phyloP scores from a whole-genome alignment of 2,888 invertebrate species.

The Zaprionus lineosus region DNA sequence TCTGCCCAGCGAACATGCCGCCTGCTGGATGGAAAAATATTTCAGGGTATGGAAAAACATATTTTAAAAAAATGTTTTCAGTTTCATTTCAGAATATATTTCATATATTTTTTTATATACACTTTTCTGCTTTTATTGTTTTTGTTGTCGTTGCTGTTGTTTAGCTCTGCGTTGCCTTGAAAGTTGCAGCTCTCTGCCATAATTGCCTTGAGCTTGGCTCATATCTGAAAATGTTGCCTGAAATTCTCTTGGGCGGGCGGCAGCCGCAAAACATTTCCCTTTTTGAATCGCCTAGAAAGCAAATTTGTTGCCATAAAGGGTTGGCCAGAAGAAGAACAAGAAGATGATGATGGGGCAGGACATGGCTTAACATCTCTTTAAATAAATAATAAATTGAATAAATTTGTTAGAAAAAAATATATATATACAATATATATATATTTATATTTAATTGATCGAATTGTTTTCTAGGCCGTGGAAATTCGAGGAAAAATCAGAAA shows the following conservation, averaged over 20 bases:
- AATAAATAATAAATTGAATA: slow-evolving; percentile 6
- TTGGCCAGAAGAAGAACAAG: background rate
- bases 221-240: slow-evolving; percentile 9
- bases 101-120: too few relatives aligned
- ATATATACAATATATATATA: too few relatives aligned
- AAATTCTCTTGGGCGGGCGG: slow-evolving; percentile 35
- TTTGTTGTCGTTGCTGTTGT: background rate
- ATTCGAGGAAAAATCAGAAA: slow-evolving; percentile 39
- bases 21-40: background rate
- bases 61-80: slow-evolving; percentile 33
- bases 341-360: background rate
- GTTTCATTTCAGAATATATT: slow-evolving; percentile 32
- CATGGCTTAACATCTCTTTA: too few relatives aligned
- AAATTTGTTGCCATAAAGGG: background rate
- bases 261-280: slow-evolving; percentile 35
- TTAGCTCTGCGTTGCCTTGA: slow-evolving; percentile 15
- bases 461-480: too few relatives aligned
- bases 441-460: too few relatives aligned
- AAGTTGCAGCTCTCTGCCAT: slow-evolving; percentile 40
- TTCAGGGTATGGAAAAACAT: slow-evolving; percentile 6
- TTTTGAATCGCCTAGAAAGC: too few relatives aligned
- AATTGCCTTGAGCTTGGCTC: slow-evolving; percentile 50
- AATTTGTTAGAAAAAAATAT: background rate
- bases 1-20: slow-evolving; percentile 4
- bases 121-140: background rate